A percentile compares a stretch with the other conserved stretches of the same genome.
These are phyloP conservation scores for Oxygymnocypris stewartii DNA, from an alignment of 2,113 vertebrate genomes.

Conservation along the genomic window DNA sequence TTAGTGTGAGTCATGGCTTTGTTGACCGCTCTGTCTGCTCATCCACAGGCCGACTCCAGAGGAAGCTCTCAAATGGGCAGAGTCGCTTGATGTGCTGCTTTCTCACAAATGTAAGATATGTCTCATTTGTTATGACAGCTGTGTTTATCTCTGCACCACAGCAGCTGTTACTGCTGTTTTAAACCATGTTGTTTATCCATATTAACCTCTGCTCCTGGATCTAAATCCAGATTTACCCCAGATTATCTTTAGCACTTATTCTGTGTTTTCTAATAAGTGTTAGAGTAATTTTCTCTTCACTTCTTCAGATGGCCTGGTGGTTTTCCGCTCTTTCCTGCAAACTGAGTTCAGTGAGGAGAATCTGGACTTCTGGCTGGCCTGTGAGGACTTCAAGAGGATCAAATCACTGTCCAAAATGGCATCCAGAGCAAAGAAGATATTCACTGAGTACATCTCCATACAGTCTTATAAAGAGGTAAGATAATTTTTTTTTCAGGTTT, in stretches of 20 bases:
- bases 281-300: constrained; percentile 11
- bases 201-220: constrained; percentile 7
- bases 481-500: too few species aligned
- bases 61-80: constrained; percentile 87
- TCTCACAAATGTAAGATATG: constrained; percentile 86
- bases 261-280: not conserved
- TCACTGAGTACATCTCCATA: constrained; percentile 85
- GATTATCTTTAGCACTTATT: not conserved
- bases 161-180: not conserved
- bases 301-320: constrained; percentile 83
- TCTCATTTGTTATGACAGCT: not conserved
- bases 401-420: constrained; percentile 87
- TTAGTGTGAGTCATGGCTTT: not conserved
- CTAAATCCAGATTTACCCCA: not conserved
- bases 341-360: constrained; percentile 97
- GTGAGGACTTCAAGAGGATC: constrained; percentile 89
- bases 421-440: constrained; percentile 86
- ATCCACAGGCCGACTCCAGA: constrained; percentile 77
- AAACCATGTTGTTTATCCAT: not conserved
- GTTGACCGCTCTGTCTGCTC: constrained; percentile 41
- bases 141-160: not conserved
- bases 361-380: constrained; percentile 96
- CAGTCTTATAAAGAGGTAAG: constrained; percentile 87
- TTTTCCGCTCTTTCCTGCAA: constrained; percentile 90
- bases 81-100: constrained; percentile 87